Evolutionary conservation across 1,140 invertebrate genomes (phyloP).

Genomic region (Eupristina koningsbergeri): DNA sequence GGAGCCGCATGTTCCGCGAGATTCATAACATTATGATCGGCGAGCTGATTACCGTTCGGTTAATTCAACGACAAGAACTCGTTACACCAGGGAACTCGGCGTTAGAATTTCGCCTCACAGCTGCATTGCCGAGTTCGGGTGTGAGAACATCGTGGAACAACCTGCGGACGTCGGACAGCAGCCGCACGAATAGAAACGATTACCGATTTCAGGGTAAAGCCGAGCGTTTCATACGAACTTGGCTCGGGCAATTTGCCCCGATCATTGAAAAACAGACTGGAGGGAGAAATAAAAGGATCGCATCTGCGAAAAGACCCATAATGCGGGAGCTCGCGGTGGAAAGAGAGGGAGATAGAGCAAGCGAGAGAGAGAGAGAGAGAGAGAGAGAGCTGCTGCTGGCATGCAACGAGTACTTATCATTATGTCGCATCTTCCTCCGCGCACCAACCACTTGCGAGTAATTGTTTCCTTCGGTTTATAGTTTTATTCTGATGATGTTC

Average conservation of each 20-base stretch:
- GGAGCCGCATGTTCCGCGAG: too few species aligned
- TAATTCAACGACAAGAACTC: too few species aligned
- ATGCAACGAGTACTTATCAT: conserved; percentile 62
- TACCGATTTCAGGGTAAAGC: conserved; percentile 45
- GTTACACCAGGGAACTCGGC: neutral
- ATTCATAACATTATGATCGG: too few species aligned
- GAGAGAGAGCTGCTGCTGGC: neutral
- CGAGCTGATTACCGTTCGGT: too few species aligned
- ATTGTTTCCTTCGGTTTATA: conserved; percentile 70
- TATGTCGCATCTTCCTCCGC: conserved; percentile 62
- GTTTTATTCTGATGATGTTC: conserved; percentile 69
- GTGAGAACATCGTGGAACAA: neutral
- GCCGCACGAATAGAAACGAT: conserved; percentile 11
- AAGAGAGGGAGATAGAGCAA: too few species aligned
- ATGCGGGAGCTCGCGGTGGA: neutral
- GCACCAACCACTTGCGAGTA: conserved; percentile 57
- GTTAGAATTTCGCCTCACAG: too few species aligned
- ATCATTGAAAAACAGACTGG: neutral
- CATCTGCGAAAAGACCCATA: neutral
- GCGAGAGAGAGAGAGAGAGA: too few species aligned
- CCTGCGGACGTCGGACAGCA: neutral
- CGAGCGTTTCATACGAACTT: conserved; percentile 36
- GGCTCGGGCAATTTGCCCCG: conserved; percentile 43
- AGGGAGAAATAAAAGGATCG: neutral
- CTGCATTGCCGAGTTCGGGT: neutral